phyloP scores from a whole-genome alignment of 2,888 invertebrate species.

The Tachina lurida region DNA sequence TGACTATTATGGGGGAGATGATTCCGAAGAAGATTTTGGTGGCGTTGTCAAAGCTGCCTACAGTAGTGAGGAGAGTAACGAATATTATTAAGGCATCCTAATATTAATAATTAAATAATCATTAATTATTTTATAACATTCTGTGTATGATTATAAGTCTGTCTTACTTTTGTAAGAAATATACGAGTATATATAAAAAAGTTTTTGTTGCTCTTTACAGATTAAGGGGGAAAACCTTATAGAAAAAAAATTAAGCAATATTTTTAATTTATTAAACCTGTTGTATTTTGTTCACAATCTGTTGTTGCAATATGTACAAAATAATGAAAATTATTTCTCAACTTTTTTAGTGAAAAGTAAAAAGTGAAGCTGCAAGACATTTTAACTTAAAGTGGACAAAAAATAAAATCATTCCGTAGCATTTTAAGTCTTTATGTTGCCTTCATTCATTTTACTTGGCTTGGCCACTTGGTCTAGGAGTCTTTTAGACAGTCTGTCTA shows the following conservation, averaged over 20 bases:
- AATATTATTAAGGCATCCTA: conserved; percentile 64
- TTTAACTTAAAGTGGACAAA: conserved; percentile 17
- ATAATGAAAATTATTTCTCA: conserved; percentile 25
- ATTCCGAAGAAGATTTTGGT: conserved; percentile 73
- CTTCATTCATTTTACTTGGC: conserved; percentile 37
- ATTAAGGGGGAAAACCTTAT: neutral
- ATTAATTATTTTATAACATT: conserved; percentile 27
- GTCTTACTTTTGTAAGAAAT: conserved; percentile 23
- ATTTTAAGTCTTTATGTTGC: conserved; percentile 16
- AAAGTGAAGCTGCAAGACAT: conserved; percentile 42
- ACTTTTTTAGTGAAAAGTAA: conserved; percentile 32
- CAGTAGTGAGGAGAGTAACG: conserved; percentile 71
- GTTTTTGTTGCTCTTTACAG: neutral
- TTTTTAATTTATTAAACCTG: conserved; percentile 50
- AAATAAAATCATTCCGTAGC: conserved; percentile 24
- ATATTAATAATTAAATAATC: conserved; percentile 22
- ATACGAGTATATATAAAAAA: neutral
- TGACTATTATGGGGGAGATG: conserved; percentile 70
- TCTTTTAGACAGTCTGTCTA: conserved; percentile 10
- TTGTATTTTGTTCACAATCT: conserved; percentile 41
- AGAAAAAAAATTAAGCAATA: conserved; percentile 28
- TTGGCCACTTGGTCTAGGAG: conserved; percentile 32
- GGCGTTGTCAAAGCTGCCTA: conserved; percentile 71
- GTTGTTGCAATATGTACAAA: conserved; percentile 10
- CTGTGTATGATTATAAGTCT: neutral